Evolutionary conservation across 1,140 invertebrate species (phyloP), one percentile per base, ranked within the genome.

Genomic region (Metopolophium dirhodum): DNA sequence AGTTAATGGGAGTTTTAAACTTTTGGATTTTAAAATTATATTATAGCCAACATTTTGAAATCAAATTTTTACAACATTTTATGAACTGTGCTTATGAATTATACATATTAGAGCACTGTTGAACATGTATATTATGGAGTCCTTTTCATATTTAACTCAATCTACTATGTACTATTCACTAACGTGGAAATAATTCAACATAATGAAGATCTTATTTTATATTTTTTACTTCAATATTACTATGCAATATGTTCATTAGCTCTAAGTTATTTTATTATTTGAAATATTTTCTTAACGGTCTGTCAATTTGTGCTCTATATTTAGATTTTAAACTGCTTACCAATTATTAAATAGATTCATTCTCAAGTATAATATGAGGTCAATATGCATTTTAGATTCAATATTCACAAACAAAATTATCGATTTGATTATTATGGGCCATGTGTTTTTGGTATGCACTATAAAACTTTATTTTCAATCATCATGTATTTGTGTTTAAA

Each of bases 201-300:
- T 18, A 49, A 49, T 49, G 41, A 4, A 41, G 41, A 41, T 41
- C 47, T 11, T 49, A 11, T 49, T 49, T 11, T 11, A 11, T 49
- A 11, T 49, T 49, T 49, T 47, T 49, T 49, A 11, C 14, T 49
- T 49, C 8, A 61, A 30, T 61, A 30, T 30, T 30, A 9, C 41
- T 3, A 41, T 41, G 41, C 41, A 41, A 41, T 41, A 41, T 41
- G 41, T 41, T 41, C 26, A 30, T 26, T 61, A 30, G 26, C 26
- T 45, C 26, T 45, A 92, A 82, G 91, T 85, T 92, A 61, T 88
- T 88, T 35, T 37, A 18, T 23, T 47, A 83, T 83, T 83, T 7
- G 20, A 83, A 83, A 41, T 83, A 20, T 83, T 41, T 83, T 83
- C 7, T 35, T 37, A 8, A 22, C 7, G 2, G 22, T 83, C 20